Evolutionary conservation across 2,888 invertebrate genomes (phyloP).

Genomic region (Chelonus formosanus): DNA sequence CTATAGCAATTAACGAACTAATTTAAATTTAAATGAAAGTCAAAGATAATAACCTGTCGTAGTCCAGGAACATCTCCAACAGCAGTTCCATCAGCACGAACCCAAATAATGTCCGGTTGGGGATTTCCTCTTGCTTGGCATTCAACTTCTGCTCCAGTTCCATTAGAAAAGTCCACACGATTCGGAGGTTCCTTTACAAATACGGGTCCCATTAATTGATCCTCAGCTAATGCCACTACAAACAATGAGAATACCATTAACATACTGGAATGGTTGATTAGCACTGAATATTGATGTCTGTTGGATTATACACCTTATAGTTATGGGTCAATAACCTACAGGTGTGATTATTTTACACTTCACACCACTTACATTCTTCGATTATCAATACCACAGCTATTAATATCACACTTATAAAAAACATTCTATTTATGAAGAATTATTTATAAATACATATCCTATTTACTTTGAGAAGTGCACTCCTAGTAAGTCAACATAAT

Average conservation of each 20-base stretch:
- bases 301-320: too few species aligned
- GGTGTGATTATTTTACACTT: too few species aligned
- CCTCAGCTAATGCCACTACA: conserved; percentile 68
- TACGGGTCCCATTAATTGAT: conserved; percentile 86
- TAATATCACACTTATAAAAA: too few species aligned
- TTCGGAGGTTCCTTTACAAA: conserved; percentile 92
- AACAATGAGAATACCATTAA: conserved; percentile 19
- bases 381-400: too few species aligned
- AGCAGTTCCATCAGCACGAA: conserved; percentile 88
- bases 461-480: too few species aligned
- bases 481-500: too few species aligned
- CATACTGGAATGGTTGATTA: conserved; percentile 28
- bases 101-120: conserved; percentile 92
- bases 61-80: conserved; percentile 91
- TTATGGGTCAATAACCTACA: too few species aligned
- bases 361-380: too few species aligned
- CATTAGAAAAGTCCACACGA: conserved; percentile 92
- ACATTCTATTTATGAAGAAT: too few species aligned
- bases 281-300: conserved; percentile 6
- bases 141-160: conserved; percentile 90
- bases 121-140: conserved; percentile 92
- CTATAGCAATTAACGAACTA: neutral
- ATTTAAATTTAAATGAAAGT: neutral
- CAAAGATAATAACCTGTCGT: conserved; percentile 72
- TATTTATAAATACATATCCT: too few species aligned